Conservation (phyloP, 2,797 vertebrate genomes). For the Falco biarmicus region DNA sequence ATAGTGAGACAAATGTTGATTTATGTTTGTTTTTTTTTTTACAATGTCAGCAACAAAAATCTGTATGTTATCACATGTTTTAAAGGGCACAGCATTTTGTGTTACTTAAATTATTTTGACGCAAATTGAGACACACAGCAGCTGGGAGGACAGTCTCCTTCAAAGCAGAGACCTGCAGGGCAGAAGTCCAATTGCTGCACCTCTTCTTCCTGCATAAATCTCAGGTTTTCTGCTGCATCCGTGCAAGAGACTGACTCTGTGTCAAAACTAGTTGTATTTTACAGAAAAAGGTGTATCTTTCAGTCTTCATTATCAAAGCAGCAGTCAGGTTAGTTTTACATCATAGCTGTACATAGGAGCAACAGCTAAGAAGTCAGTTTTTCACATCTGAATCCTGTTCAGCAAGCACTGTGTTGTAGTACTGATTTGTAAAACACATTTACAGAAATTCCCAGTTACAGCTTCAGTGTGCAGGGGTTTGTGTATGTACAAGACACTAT, state of each 20-base stretch:
- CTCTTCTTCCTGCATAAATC: background rate
- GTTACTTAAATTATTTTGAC: background rate
- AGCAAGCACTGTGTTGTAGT: background rate
- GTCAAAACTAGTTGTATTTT: background rate
- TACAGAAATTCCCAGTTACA: background rate
- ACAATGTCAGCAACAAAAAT: background rate
- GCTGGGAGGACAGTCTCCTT: background rate
- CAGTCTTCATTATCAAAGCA: background rate
- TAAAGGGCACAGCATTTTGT: constrained; percentile 5
- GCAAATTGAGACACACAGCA: background rate
- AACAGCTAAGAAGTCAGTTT: background rate
- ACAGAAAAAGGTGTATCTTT: background rate
- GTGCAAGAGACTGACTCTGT: background rate
- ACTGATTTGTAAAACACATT: background rate
- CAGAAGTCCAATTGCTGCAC: background rate
- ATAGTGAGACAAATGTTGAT: background rate
- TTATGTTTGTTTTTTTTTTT: background rate
- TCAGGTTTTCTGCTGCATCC: constrained; percentile 16
- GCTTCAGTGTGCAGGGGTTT: background rate
- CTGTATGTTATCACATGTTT: background rate
- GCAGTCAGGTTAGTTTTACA: background rate
- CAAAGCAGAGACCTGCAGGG: background rate
- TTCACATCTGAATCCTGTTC: background rate
- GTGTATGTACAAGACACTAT: background rate
- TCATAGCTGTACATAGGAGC: background rate